Evolutionary conservation across 2,888 invertebrate genomes (phyloP).

Genomic region (Helicoverpa assulta): DNA sequence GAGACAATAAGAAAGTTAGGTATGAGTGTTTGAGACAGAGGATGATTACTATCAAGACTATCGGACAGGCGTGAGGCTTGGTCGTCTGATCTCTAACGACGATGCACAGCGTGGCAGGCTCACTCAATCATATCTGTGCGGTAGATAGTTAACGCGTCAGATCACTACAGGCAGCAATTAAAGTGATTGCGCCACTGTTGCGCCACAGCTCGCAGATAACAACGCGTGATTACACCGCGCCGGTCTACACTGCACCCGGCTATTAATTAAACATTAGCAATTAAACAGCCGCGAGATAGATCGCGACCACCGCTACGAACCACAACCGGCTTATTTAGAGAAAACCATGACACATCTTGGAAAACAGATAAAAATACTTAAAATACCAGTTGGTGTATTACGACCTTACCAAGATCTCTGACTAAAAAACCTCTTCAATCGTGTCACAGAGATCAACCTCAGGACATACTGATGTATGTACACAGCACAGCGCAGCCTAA

Average conservation of each 20-base stretch:
- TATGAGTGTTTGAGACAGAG: not conserved
- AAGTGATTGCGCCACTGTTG: constrained; percentile 30
- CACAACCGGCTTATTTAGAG: no score
- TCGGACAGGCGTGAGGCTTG: not conserved
- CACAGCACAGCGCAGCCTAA: not conserved
- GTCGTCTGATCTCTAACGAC: no score
- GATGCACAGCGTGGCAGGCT: constrained; percentile 19
- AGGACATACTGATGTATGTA: constrained; percentile 4
- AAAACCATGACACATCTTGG: no score
- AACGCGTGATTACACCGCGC: constrained; percentile 10
- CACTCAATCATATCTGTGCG: constrained; percentile 7
- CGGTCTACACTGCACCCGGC: constrained; percentile 1
- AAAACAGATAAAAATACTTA: no score
- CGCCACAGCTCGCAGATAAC: constrained; percentile 9
- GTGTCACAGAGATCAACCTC: no score
- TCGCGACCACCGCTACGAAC: constrained; percentile 15
- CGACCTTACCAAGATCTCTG: no score
- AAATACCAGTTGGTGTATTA: no score
- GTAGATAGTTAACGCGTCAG: not conserved
- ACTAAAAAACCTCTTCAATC: no score
- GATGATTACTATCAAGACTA: not conserved
- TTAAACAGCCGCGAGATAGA: constrained; percentile 31
- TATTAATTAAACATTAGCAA: constrained; percentile 56
- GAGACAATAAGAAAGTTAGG: not conserved
- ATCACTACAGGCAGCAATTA: constrained; percentile 20